Conservation (phyloP, 2,113 vertebrate genomes). For the Sebastes fasciatus region DNA sequence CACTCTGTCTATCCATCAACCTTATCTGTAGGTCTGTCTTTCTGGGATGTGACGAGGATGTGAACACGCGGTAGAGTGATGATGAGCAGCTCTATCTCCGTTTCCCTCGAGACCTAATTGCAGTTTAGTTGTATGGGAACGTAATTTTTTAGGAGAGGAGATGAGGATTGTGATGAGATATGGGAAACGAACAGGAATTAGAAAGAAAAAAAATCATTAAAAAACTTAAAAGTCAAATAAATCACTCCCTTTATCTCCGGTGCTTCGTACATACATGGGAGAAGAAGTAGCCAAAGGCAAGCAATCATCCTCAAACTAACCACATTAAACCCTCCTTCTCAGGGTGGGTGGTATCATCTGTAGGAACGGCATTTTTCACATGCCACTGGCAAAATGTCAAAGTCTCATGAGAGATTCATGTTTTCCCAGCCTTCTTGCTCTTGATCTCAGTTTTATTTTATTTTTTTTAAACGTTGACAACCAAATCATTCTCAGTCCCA, state of each 20-base stretch:
- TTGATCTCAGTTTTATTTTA: not conserved
- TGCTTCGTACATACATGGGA: not conserved
- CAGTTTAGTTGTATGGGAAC: no score
- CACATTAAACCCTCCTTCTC: not conserved
- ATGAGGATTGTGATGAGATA: not conserved
- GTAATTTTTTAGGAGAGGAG: no score
- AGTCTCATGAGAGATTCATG: not conserved
- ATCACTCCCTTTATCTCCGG: conserved; percentile 2
- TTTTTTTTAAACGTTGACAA: not conserved
- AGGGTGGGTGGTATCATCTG: not conserved
- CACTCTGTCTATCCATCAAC: conserved; percentile 3
- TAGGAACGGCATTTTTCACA: not conserved
- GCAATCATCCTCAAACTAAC: not conserved
- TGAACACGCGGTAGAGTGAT: not conserved
- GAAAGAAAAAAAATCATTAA: not conserved
- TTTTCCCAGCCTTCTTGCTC: not conserved
- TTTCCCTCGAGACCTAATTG: no score
- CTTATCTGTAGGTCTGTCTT: conserved; percentile 6
- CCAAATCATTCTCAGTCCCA: no score
- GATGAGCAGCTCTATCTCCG: not conserved
- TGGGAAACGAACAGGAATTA: not conserved
- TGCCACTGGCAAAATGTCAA: not conserved
- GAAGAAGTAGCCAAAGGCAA: not conserved
- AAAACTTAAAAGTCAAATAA: conserved; percentile 19
- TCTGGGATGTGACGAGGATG: not conserved